Conservation (phyloP, 2,888 invertebrate genomes). For the Carterocephalus palaemon region DNA sequence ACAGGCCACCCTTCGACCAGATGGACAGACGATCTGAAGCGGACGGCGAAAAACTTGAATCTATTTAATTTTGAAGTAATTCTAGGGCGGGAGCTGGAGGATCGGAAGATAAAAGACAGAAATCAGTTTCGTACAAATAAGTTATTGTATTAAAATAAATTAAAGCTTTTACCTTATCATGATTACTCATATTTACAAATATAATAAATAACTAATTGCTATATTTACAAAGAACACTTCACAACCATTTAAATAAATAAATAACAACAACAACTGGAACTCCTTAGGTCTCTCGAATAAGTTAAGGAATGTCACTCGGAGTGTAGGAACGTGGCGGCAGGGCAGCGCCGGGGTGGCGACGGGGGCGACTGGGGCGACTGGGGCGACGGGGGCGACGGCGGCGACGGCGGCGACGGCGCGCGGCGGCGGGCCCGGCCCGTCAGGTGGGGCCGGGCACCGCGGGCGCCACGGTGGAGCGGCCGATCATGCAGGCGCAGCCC, state of each 20-base stretch:
- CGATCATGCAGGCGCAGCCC: constrained; percentile 67
- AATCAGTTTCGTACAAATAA: constrained; percentile 12
- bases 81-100: no score
- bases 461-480: constrained; percentile 37
- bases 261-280: constrained; percentile 25
- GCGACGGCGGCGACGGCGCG: constrained; percentile 27
- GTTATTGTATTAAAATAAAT: constrained; percentile 26
- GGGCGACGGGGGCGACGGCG: constrained; percentile 3
- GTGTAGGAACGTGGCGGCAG: no score
- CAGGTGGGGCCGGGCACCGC: constrained; percentile 32
- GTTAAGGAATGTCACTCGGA: constrained; percentile 27
- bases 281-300: constrained; percentile 25
- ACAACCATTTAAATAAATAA: constrained; percentile 36
- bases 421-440: no score
- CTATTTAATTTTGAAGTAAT: no score
- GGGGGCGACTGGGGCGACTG: neutral
- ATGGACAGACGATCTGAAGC: no score
- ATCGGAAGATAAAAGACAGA: neutral
- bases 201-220: no score
- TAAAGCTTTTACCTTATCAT: constrained; percentile 34
- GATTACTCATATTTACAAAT: constrained; percentile 16
- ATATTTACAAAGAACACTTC: constrained; percentile 25
- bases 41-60: no score
- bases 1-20: no score
- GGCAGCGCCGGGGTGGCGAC: neutral